Percentiles rank a stretch among this genome's conserved stretches.
phyloP scores from a whole-genome alignment of 1,140 invertebrate genomes.

The Alviniconcha marisindica region DNA sequence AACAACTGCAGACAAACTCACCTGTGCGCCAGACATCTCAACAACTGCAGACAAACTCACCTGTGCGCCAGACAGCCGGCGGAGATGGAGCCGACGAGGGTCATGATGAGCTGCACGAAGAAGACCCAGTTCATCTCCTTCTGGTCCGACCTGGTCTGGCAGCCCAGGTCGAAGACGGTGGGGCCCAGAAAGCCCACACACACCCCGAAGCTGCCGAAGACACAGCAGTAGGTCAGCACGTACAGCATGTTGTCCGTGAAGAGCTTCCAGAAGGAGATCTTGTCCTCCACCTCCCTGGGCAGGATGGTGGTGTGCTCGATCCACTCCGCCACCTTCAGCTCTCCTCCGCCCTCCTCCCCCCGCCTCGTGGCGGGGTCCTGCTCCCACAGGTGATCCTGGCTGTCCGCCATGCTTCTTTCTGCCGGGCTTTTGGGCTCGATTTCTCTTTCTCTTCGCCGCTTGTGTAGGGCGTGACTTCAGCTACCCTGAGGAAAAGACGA shows the following conservation, averaged over 20 bases:
- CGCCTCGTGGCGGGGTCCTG: not conserved
- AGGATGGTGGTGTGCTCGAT: conserved; percentile 44
- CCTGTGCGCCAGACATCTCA: conserved; percentile 76
- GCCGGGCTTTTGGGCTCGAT: not conserved
- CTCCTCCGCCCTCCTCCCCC: conserved; percentile 2
- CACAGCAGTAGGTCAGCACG: conserved; percentile 76
- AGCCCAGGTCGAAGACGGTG: conserved; percentile 77
- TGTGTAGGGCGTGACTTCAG: not conserved
- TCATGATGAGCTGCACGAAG: conserved; percentile 78
- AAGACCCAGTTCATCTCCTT: conserved; percentile 78
- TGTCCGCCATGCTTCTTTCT: not conserved
- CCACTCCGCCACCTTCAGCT: conserved; percentile 34
- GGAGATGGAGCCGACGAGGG: conserved; percentile 76
- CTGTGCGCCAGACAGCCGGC: conserved; percentile 76
- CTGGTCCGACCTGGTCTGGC: conserved; percentile 76
- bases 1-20: no score
- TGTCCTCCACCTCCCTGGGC: conserved; percentile 49
- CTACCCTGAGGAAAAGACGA: not conserved
- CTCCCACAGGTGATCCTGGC: no score
- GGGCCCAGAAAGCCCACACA: conserved; percentile 78
- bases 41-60: no score
- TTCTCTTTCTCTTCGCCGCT: not conserved
- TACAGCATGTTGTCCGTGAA: conserved; percentile 75
- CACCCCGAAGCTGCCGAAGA: conserved; percentile 78
- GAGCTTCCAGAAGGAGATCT: conserved; percentile 70